These are phyloP conservation scores for Luidia sarsii DNA, from an alignment of 53 echinoderm and acorn worm species.

Conservation along the genomic window DNA sequence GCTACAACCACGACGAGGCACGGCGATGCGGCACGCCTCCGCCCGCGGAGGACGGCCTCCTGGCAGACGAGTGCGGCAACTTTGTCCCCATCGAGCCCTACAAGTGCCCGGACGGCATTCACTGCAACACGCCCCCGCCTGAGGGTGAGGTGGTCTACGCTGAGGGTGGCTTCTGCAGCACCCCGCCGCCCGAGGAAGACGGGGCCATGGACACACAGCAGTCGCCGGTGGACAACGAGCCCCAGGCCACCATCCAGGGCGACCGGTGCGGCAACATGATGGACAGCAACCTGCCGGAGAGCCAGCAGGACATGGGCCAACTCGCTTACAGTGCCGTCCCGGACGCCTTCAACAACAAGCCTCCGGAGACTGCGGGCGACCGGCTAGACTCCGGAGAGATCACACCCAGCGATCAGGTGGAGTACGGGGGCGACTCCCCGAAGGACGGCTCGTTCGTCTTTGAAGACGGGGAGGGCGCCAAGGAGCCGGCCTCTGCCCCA, in stretches of 20 bases:
- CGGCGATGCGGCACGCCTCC: conserved; percentile 69
- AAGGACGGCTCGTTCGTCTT: conserved; percentile 27
- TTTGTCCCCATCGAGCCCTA: conserved; percentile 47
- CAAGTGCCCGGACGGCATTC: conserved; percentile 66
- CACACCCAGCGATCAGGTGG: conserved; percentile 73
- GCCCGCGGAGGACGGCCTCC: conserved; percentile 67
- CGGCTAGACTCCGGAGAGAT: conserved; percentile 76
- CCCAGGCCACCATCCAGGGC: conserved; percentile 52
- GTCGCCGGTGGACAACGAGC: conserved; percentile 59
- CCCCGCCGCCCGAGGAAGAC: conserved; percentile 63
- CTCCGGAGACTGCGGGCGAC: conserved; percentile 38
- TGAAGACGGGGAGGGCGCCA: conserved; percentile 36
- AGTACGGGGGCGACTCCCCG: conserved; percentile 62
- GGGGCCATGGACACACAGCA: conserved; percentile 49
- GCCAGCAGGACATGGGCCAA: conserved; percentile 67
- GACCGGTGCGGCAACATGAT: conserved; percentile 42
- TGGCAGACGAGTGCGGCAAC: conserved; percentile 47
- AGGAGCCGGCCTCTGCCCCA: conserved; percentile 20
- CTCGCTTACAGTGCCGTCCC: conserved; percentile 15
- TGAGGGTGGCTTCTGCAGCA: conserved; percentile 63
- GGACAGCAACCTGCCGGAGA: conserved; percentile 73
- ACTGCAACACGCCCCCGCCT: conserved; percentile 95
- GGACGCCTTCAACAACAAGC: conserved; percentile 38
- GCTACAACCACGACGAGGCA: conserved; percentile 57
- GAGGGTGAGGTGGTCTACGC: conserved; percentile 49